These are phyloP conservation scores for Ennomos erosarius DNA, from an alignment of 2,888 invertebrate species.

Conservation along the genomic window DNA sequence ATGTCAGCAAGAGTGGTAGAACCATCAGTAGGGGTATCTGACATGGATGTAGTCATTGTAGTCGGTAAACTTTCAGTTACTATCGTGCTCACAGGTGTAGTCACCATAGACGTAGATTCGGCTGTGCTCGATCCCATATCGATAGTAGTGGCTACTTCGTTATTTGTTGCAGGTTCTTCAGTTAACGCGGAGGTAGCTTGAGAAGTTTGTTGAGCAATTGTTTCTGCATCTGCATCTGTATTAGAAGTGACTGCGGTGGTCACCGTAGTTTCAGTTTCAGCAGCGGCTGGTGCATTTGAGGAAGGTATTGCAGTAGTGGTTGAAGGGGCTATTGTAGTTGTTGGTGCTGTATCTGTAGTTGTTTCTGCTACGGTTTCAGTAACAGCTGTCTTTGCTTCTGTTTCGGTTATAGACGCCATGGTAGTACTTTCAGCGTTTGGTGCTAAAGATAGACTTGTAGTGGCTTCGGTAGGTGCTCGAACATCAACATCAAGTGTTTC, in stretches of 20 bases:
- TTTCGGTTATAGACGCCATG: slow-evolving; percentile 15
- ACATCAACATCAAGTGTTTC: slow-evolving; percentile 60
- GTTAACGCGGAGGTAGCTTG: slow-evolving; percentile 47
- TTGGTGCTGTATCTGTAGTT: slow-evolving; percentile 25
- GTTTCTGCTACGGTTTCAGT: slow-evolving; percentile 32
- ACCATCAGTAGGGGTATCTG: slow-evolving; percentile 29
- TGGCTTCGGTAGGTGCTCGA: slow-evolving; percentile 51
- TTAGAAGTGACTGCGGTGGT: slow-evolving; percentile 33
- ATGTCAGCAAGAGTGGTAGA: slow-evolving; percentile 36
- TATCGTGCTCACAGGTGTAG: slow-evolving; percentile 25
- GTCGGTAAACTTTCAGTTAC: slow-evolving; percentile 32
- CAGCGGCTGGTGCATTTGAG: slow-evolving; percentile 26
- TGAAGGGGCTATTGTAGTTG: slow-evolving; percentile 22
- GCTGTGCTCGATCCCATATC: slow-evolving; percentile 31
- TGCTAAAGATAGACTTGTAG: slow-evolving; percentile 52
- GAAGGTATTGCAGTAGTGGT: slow-evolving; percentile 28
- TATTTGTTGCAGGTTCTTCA: slow-evolving; percentile 53
- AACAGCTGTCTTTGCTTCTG: slow-evolving; percentile 16
- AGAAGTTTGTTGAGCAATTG: slow-evolving; percentile 43
- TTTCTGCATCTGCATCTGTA: slow-evolving; percentile 40
- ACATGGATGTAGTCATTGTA: slow-evolving; percentile 28
- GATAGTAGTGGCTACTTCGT: slow-evolving; percentile 52
- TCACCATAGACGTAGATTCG: slow-evolving; percentile 22
- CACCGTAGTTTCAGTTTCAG: slow-evolving; percentile 29
- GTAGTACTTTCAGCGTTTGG: slow-evolving; percentile 58